Conservation (phyloP, 1,140 invertebrate genomes). For the Plodia interpunctella region DNA sequence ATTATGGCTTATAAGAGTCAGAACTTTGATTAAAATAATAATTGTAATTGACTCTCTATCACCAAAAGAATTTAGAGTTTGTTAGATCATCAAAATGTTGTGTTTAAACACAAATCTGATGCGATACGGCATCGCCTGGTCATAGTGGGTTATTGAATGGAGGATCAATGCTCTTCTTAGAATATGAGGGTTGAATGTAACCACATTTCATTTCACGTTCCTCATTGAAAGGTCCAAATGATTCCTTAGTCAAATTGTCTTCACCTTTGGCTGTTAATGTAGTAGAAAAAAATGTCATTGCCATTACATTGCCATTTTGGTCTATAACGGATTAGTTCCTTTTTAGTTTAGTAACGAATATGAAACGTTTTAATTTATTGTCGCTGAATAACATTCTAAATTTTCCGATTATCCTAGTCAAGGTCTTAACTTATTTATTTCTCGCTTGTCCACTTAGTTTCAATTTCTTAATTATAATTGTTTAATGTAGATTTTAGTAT, state of each 20-base stretch:
- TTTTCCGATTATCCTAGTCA: slow-evolving; percentile 71
- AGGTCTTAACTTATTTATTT: slow-evolving; percentile 69
- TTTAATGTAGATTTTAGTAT: slow-evolving; percentile 59
- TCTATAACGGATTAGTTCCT: slow-evolving; percentile 74
- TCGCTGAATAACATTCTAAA: slow-evolving; percentile 63
- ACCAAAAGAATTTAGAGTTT: too few species aligned
- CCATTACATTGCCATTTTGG: slow-evolving; percentile 75
- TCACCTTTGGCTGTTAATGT: slow-evolving; percentile 54
- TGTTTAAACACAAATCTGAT: too few species aligned
- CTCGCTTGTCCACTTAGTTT: slow-evolving; percentile 53
- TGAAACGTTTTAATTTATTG: slow-evolving; percentile 66
- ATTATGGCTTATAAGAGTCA: too few species aligned
- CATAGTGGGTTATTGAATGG: too few species aligned
- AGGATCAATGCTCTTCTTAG: not conserved
- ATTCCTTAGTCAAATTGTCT: slow-evolving; percentile 45
- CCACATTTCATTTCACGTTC: slow-evolving; percentile 6
- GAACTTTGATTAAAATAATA: too few species aligned
- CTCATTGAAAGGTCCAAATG: slow-evolving; percentile 10
- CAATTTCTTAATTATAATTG: slow-evolving; percentile 46
- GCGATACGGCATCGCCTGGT: too few species aligned
- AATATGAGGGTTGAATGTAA: not conserved
- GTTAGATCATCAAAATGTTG: too few species aligned
- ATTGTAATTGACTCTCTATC: too few species aligned
- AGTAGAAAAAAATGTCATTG: slow-evolving; percentile 59
- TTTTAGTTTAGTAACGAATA: slow-evolving; percentile 62